phyloP scores from a whole-genome alignment of 2,797 vertebrate species.

The Tenualosa ilisha region DNA sequence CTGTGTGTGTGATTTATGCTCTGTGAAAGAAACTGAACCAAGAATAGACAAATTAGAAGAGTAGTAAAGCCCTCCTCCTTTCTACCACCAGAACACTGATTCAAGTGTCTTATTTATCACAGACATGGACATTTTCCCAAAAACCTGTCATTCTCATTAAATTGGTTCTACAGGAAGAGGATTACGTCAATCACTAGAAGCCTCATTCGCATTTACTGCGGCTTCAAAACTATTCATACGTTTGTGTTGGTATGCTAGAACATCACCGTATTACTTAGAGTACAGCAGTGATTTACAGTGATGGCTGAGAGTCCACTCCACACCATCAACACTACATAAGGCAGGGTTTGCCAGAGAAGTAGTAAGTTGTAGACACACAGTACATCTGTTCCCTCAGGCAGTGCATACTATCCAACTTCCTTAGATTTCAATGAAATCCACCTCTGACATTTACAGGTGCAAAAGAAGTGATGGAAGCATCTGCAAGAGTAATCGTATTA shows the following conservation, averaged over 20 bases:
- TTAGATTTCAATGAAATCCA: not conserved
- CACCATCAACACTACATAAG: too few relatives aligned
- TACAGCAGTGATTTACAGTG: too few relatives aligned
- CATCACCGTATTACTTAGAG: not conserved
- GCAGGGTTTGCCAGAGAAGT: too few relatives aligned
- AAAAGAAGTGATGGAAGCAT: not conserved
- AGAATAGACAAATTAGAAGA: not conserved
- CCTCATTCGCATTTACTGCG: not conserved
- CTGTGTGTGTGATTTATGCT: not conserved
- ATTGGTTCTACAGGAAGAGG: not conserved
- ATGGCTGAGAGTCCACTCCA: too few relatives aligned
- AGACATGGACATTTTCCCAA: not conserved
- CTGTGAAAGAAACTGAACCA: not conserved
- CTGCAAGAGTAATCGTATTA: not conserved
- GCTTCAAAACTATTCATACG: not conserved
- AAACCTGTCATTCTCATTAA: not conserved
- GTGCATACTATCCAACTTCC: not conserved
- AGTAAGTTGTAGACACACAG: too few relatives aligned
- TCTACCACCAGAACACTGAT: not conserved
- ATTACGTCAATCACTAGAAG: not conserved
- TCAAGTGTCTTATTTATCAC: not conserved
- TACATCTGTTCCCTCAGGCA: too few relatives aligned
- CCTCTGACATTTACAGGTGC: not conserved
- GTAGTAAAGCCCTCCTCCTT: not conserved
- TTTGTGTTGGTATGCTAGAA: not conserved